Evolutionary conservation across 2,888 invertebrate genomes (phyloP).

Genomic region (Drosophila recens): DNA sequence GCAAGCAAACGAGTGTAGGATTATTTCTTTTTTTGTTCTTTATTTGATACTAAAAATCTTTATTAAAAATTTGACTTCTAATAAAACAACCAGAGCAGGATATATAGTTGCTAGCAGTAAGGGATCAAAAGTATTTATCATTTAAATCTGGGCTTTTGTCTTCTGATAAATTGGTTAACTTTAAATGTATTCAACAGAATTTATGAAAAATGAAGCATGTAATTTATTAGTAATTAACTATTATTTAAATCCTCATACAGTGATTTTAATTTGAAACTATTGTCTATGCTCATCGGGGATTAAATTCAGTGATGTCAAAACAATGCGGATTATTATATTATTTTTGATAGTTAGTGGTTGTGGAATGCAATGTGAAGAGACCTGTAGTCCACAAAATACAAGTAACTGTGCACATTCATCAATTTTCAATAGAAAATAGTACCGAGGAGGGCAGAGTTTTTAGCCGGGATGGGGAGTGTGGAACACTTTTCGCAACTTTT

Average conservation of each 20-base stretch:
- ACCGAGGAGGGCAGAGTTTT: conserved; percentile 2
- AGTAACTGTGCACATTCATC: conserved; percentile 34
- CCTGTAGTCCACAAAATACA: not conserved
- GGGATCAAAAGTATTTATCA: not conserved
- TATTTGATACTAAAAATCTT: no score
- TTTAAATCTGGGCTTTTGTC: not conserved
- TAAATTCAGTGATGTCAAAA: conserved; percentile 16
- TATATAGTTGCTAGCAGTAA: not conserved
- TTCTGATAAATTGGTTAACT: not conserved
- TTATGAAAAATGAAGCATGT: not conserved
- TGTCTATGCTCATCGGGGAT: conserved; percentile 8
- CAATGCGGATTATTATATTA: not conserved
- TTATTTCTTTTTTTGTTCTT: no score
- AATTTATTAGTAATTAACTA: not conserved
- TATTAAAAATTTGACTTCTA: not conserved
- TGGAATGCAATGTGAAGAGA: conserved; percentile 2
- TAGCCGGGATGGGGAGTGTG: conserved; percentile 3
- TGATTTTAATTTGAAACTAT: not conserved
- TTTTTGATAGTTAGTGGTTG: not conserved
- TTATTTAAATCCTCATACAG: conserved; percentile 1
- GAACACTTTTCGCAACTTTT: conserved; percentile 48
- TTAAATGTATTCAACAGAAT: not conserved
- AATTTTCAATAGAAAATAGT: conserved; percentile 35
- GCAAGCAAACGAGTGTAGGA: no score
- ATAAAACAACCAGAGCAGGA: not conserved